These are phyloP conservation scores for Sminthurides aquaticus DNA, from an alignment of 2,888 invertebrate genomes.

Conservation along the genomic window DNA sequence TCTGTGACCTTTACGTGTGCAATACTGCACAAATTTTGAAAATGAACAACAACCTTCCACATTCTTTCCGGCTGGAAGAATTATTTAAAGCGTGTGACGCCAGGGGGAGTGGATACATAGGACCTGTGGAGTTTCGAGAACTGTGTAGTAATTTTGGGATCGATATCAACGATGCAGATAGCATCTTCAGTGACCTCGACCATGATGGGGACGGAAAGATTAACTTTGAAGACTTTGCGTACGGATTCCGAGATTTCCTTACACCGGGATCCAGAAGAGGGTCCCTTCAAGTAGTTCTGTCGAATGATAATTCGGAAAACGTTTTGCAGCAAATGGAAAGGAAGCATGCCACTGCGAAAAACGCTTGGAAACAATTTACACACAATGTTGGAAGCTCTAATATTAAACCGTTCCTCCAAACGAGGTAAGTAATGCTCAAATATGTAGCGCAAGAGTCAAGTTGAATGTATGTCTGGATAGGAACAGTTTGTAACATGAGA, in stretches of 20 bases:
- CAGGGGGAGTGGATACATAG: constrained; percentile 48
- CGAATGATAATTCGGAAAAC: constrained; percentile 26
- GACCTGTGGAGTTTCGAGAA: constrained; percentile 49
- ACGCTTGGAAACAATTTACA: constrained; percentile 46
- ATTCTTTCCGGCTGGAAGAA: constrained; percentile 44
- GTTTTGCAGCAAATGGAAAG: constrained; percentile 39
- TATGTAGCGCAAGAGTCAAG: too few relatives aligned
- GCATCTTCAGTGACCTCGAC: constrained; percentile 52
- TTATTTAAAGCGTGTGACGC: constrained; percentile 51
- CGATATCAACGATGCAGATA: constrained; percentile 47
- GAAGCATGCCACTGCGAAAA: constrained; percentile 44
- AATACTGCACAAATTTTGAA: too few relatives aligned
- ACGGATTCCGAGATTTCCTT: constrained; percentile 50
- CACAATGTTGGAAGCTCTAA: constrained; percentile 30
- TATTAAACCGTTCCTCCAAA: not conserved
- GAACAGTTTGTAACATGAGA: not conserved
- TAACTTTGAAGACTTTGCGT: constrained; percentile 51
- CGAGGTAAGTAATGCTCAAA: too few relatives aligned
- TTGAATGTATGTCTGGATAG: not conserved
- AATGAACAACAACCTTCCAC: not conserved
- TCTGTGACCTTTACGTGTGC: too few relatives aligned
- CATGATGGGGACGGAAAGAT: constrained; percentile 52
- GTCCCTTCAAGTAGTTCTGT: constrained; percentile 37
- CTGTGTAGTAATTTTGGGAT: constrained; percentile 50
- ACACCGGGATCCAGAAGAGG: constrained; percentile 43